Base-by-base conservation (phyloP, 2,888 invertebrate species). In the Sarcophaga rosellei region DNA sequence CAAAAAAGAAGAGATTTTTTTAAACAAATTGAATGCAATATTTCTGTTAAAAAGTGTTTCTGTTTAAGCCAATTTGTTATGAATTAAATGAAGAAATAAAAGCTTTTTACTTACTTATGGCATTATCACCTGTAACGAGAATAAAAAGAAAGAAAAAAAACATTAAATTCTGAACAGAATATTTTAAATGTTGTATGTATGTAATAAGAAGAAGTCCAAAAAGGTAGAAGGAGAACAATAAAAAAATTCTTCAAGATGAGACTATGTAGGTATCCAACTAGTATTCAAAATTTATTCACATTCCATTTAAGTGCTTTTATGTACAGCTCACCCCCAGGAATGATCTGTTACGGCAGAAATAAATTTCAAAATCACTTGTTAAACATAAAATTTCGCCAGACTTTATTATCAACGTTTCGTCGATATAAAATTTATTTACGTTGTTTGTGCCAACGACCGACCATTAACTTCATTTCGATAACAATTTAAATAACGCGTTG, bases 31-130 rank as follows among this genome's bases (percentile, higher is more conserved):
- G 90, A 91, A 91, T 91, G 92, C 91, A 91, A 90, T 90, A 90
- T 89, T 88, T 89, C 85, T 81, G 68, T 69, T 63, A 72, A 65
- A 78, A 78, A 59, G 20, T 21, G 4, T 21, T 35, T 35, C 35
- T 35, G 6, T 68, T 63, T 23, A 21, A 84, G 90, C 91, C 91
- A 92, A 91, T 91, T 89, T 65, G 25, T 72, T n/a, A 69, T 53
- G 61, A 25, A 6, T 20, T n/a, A 53, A 70, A 53, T 8, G 45
- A 47, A 21, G 15, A 35, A 61, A 45, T 20, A 12, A 47, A 12
- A 23, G 15, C 45, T 72, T 35, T 87, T 72, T 89, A 92, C 92
- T 92, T 93, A 92, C 92, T 92, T 92, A 92, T 92, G 87, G 92
- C 92, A 86, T 91, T 92, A 89, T 92, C 92, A 90, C 92, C 92